A percentile compares a stretch with the other conserved stretches of the same genome.
Evolutionary conservation across 2,888 invertebrate species (phyloP).

Genomic region (Eupsilia transversa): DNA sequence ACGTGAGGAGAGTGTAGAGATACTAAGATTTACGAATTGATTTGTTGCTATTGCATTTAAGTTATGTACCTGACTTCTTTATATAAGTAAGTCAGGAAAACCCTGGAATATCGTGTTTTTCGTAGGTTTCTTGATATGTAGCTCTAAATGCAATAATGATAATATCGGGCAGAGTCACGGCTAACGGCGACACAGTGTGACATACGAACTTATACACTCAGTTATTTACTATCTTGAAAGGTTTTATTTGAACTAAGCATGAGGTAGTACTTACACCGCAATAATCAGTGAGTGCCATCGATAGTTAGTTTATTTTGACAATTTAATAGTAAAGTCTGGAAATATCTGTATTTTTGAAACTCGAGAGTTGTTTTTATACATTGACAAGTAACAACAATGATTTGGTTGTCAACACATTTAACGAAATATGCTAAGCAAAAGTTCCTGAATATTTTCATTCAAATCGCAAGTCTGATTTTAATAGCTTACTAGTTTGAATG

Average conservation of each 20-base stretch:
- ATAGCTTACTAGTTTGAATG: conserved; percentile 26
- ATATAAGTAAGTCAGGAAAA: conserved; percentile 9
- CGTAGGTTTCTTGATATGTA: conserved; percentile 26
- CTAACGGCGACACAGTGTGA: conserved; percentile 29
- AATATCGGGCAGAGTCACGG: conserved; percentile 51
- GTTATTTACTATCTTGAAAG: neutral
- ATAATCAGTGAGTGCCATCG: conserved; percentile 24
- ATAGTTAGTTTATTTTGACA: neutral
- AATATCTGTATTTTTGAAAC: neutral
- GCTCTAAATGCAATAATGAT: conserved; percentile 60
- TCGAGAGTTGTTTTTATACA: conserved; percentile 2
- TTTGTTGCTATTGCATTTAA: conserved; percentile 73
- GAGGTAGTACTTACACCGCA: conserved; percentile 18
- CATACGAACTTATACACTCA: conserved; percentile 55
- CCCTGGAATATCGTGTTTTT: conserved; percentile 18
- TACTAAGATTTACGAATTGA: conserved; percentile 71
- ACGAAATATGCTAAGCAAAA: conserved; percentile 25
- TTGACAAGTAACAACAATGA: conserved; percentile 7
- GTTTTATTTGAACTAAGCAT: neutral
- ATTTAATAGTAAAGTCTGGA: neutral
- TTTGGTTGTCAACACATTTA: conserved; percentile 23
- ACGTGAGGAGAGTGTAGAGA: conserved; percentile 73
- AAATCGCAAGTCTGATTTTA: conserved; percentile 54
- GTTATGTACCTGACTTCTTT: conserved; percentile 29
- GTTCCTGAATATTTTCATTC: conserved; percentile 50